Percentiles rank a stretch among this genome's conserved stretches.
Conservation (phyloP, 2,113 vertebrate genomes). For the Nibea coibor region DNA sequence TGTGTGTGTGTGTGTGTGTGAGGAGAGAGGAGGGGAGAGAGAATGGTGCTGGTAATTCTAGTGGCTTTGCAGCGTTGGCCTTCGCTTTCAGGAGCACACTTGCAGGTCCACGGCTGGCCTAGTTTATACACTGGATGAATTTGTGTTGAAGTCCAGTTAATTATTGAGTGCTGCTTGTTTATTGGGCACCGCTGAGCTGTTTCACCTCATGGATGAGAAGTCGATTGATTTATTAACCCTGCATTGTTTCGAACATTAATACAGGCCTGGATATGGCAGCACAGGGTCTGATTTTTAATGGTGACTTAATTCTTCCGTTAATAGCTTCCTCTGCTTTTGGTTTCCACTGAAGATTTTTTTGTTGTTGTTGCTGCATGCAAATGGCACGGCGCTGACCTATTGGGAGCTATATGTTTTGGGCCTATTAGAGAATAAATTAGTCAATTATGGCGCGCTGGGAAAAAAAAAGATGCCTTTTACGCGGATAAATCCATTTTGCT, state of each 20-base stretch:
- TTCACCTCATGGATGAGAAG: constrained; percentile 78
- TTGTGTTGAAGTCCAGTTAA: constrained; percentile 80
- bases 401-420: constrained; percentile 76
- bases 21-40: constrained; percentile 21
- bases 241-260: constrained; percentile 74
- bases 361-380: constrained; percentile 54
- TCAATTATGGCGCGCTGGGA: constrained; percentile 69
- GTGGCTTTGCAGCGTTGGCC: constrained; percentile 76
- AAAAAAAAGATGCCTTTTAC: constrained; percentile 65
- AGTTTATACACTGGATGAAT: constrained; percentile 79
- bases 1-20: constrained; percentile 24
- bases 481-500: constrained; percentile 81
- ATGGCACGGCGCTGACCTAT: constrained; percentile 78
- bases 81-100: constrained; percentile 67
- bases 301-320: constrained; percentile 61
- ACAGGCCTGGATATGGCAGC: constrained; percentile 48
- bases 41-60: constrained; percentile 70
- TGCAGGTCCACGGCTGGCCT: constrained; percentile 77
- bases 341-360: constrained; percentile 51
- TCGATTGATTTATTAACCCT: constrained; percentile 80
- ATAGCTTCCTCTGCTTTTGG: constrained; percentile 59
- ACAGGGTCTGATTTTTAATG: constrained; percentile 47
- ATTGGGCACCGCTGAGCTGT: constrained; percentile 75
- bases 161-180: constrained; percentile 80
- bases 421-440: constrained; percentile 82